Conservation (phyloP, 2,888 invertebrate species). For the Zootermopsis nevadensis region DNA sequence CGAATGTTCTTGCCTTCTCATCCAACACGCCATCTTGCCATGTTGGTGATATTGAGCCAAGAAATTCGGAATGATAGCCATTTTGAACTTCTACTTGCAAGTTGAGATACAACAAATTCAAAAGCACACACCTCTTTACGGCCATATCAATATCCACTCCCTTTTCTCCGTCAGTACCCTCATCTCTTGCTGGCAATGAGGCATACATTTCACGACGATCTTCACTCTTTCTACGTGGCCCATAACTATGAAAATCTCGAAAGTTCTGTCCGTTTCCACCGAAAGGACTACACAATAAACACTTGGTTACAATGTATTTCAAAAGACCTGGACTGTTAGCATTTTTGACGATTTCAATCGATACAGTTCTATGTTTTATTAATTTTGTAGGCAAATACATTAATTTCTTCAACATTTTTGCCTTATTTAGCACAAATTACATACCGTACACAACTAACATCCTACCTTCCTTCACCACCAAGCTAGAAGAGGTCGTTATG, state of each 20-base stretch:
- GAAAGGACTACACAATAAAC: neutral
- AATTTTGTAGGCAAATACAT: neutral
- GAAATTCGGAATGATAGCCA: neutral
- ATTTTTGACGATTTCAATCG: neutral
- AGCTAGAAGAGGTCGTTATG: neutral
- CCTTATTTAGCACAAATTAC: neutral
- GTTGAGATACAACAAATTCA: conserved; percentile 64
- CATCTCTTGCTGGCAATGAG: conserved; percentile 68
- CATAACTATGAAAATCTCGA: conserved; percentile 4
- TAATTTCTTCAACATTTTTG: neutral
- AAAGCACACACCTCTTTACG: conserved; percentile 68
- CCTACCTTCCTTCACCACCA: neutral
- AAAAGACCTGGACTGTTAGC: neutral
- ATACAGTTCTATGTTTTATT: neutral
- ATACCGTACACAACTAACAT: neutral
- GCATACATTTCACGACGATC: conserved; percentile 59
- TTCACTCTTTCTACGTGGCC: conserved; percentile 54
- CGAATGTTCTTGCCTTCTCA: no score
- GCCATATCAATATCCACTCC: conserved; percentile 76
- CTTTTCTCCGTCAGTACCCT: conserved; percentile 83
- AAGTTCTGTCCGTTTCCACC: neutral
- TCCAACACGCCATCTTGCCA: neutral
- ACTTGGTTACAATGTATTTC: neutral
- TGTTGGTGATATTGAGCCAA: neutral
- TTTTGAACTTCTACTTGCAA: conserved; percentile 72